A percentile compares a stretch with the other conserved stretches of the same genome.
Evolutionary conservation across 2,113 vertebrate species (phyloP).

Genomic region (Elephas maximus): DNA sequence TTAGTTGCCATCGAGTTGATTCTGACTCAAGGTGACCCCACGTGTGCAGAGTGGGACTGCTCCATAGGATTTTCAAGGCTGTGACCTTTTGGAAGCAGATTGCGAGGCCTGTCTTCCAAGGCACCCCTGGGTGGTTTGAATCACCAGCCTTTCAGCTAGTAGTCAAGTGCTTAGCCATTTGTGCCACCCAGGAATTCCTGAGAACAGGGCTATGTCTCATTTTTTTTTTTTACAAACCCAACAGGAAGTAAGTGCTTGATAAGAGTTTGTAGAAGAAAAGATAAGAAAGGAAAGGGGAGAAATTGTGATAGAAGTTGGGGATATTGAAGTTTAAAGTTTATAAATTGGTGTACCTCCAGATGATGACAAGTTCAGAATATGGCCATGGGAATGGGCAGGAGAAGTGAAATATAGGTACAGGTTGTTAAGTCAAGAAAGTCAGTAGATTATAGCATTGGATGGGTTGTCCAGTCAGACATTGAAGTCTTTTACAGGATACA

Average conservation of each 20-base stretch:
- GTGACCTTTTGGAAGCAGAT: background rate
- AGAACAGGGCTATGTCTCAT: background rate
- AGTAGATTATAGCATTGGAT: background rate
- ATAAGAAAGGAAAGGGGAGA: background rate
- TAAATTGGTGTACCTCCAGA: background rate
- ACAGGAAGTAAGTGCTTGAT: background rate
- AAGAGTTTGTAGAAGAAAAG: conserved; percentile 23
- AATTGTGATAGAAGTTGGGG: background rate
- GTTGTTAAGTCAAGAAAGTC: background rate
- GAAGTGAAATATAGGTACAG: background rate
- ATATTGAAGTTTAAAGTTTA: background rate
- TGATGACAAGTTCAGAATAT: background rate
- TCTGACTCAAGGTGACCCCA: background rate
- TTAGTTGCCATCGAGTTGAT: background rate
- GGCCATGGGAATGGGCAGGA: background rate
- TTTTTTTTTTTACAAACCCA: background rate
- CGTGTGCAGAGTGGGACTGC: background rate
- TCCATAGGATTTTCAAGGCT: background rate
- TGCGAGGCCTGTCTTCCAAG: background rate
- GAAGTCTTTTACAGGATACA: background rate
- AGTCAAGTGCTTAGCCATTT: background rate
- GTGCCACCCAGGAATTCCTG: background rate
- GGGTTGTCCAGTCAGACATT: background rate
- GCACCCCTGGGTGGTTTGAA: background rate
- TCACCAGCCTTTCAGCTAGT: background rate